A percentile compares a stretch with the other conserved stretches of the same genome.
phyloP scores from a whole-genome alignment of 2,113 vertebrate genomes.

The Rhinichthys klamathensis region DNA sequence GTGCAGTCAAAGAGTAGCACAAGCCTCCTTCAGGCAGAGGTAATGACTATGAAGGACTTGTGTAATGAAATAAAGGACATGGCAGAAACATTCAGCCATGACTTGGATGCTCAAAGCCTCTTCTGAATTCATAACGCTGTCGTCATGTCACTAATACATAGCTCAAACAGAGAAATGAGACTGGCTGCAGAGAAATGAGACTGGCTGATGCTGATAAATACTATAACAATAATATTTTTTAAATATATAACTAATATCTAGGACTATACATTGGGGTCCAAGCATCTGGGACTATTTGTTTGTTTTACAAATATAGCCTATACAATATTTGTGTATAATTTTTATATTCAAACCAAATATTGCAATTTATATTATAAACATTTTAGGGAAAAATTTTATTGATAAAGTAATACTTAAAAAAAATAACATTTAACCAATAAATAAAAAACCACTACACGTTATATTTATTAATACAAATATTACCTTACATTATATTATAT shows the following conservation, averaged over 20 bases:
- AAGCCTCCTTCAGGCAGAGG: slow-evolving; percentile 18
- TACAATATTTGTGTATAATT: too few relatives aligned
- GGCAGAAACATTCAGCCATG: slow-evolving; percentile 24
- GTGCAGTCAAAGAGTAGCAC: slow-evolving; percentile 6
- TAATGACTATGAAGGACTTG: slow-evolving; percentile 51
- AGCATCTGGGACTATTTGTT: neutral
- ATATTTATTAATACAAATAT: neutral
- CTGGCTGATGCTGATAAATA: neutral
- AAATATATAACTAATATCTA: neutral
- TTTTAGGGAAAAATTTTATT: too few relatives aligned
- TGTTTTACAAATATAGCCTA: neutral
- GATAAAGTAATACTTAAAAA: too few relatives aligned
- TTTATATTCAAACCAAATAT: neutral
- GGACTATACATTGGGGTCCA: neutral
- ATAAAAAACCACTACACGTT: neutral
- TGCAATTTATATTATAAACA: neutral
- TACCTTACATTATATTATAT: neutral
- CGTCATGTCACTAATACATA: neutral
- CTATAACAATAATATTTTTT: neutral
- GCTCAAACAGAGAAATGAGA: neutral
- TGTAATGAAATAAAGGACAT: slow-evolving; percentile 44
- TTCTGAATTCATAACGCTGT: slow-evolving; percentile 4
- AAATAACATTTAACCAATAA: neutral
- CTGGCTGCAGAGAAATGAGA: neutral
- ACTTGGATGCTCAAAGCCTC: slow-evolving; percentile 18